Base-by-base conservation (phyloP, 2,888 invertebrate genomes). In the Stenurella melanura region DNA sequence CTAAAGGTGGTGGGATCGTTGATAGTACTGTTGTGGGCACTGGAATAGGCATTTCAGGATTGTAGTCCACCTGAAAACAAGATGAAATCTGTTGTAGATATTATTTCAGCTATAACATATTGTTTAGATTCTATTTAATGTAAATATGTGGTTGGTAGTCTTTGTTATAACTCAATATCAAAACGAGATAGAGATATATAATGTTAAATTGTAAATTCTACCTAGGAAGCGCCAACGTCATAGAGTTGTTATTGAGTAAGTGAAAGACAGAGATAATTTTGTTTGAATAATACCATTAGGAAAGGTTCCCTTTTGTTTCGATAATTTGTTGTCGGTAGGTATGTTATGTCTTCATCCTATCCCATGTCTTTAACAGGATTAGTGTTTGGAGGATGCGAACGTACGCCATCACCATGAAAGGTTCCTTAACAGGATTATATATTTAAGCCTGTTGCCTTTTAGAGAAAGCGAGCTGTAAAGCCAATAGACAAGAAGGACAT, bases 1-100 rank as follows among this genome's bases (percentile, higher is more conserved):
- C 19, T n/a, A 18, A 17, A 19, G 68, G n/a, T 26, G 68, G 18
- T 26, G 68, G 19, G 19, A 15, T 17, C 1, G 73, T 73, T 2
- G 78, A 42, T 9, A 63, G 19, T 10, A 19, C 12, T 18, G 73
- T 18, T 50, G 73, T 34, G 9, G 73, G 50, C 26, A 81, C 68
- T 10, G 78, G 76, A 56, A 78, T 67, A 38, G 78, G 73, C 30
- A 58, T 12, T 19, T 21, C 67, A 1, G 83, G 82, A 58, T 81
- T 74, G 68, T 82, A 83, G 76, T 85, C 85, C 50, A 85, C 83
- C 84, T 84, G 56, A 18, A 77, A 71, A 19, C 15, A 54, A 54
- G 7, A 54, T 34, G 3, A 34, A 9, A 34, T 34, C 9, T 34
- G 30, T 34, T 34, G 7, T 34, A 34, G 30, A 34, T 9, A 34